These are phyloP conservation scores for Dallia pectoralis DNA, from an alignment of 2,797 vertebrate species.

Conservation along the genomic window DNA sequence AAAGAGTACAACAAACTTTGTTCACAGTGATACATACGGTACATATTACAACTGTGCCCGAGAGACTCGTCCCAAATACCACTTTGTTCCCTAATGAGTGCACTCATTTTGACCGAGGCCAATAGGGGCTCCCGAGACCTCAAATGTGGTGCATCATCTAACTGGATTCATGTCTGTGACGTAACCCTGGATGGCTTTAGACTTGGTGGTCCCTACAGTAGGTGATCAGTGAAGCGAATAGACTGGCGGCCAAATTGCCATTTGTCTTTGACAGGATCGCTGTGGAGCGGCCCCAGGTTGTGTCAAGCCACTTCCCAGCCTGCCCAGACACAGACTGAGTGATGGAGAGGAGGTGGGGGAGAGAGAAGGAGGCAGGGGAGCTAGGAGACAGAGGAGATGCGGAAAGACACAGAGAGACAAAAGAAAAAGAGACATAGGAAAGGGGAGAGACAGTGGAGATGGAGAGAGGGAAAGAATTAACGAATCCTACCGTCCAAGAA, in stretches of 20 bases:
- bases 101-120: background rate
- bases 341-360: slow-evolving; percentile 22
- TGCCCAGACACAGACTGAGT: background rate
- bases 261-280: slow-evolving; percentile 45
- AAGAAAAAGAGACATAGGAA: slow-evolving; percentile 26
- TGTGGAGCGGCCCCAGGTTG: slow-evolving; percentile 39
- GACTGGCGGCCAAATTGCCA: slow-evolving; percentile 52
- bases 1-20: background rate
- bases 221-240: slow-evolving; percentile 36
- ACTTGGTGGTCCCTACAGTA: background rate
- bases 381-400: background rate
- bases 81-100: background rate
- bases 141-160: background rate
- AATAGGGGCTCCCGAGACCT: background rate
- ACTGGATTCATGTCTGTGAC: background rate
- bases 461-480: background rate
- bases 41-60: background rate
- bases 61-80: background rate
- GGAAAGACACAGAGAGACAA: background rate
- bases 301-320: slow-evolving; percentile 34
- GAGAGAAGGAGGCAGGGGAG: slow-evolving; percentile 5
- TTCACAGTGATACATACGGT: background rate
- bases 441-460: slow-evolving; percentile 12
- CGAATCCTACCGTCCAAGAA: too few relatives aligned
- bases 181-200: background rate